Conservation (phyloP, 2,797 vertebrate species). For the Gallirallus australis region DNA sequence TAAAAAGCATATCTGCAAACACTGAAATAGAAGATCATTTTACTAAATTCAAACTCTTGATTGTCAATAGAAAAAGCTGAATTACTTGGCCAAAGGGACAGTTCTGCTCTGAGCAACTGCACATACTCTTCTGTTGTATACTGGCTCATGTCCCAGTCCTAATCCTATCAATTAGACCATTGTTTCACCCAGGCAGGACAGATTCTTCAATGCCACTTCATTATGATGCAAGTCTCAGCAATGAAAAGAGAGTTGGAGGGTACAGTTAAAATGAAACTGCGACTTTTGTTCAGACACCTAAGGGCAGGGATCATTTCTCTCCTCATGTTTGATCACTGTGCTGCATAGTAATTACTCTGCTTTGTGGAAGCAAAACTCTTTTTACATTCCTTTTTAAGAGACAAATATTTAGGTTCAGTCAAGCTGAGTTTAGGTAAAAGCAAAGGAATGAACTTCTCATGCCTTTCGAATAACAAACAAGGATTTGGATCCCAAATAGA, state of each 20-base stretch:
- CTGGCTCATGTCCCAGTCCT: background rate
- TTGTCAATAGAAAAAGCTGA: background rate
- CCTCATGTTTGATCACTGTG: background rate
- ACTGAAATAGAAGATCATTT: background rate
- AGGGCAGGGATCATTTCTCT: background rate
- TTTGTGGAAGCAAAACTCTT: background rate
- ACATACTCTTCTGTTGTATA: background rate
- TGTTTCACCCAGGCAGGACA: background rate
- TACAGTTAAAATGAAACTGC: background rate
- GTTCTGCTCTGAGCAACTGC: background rate
- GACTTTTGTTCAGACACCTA: background rate
- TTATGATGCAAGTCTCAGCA: background rate
- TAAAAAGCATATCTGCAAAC: background rate
- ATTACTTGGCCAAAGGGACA: background rate
- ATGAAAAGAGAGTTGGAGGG: background rate
- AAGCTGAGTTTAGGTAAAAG: background rate
- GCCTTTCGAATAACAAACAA: background rate
- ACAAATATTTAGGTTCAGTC: background rate
- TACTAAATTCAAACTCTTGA: background rate
- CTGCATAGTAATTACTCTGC: background rate
- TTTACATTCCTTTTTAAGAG: background rate
- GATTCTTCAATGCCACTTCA: background rate
- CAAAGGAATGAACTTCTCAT: background rate
- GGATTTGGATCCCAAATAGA: background rate
- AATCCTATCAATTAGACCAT: background rate